These are phyloP conservation scores for Imbricaverruca yamaguchii DNA, from an alignment of 2,888 invertebrate genomes.

Conservation along the genomic window DNA sequence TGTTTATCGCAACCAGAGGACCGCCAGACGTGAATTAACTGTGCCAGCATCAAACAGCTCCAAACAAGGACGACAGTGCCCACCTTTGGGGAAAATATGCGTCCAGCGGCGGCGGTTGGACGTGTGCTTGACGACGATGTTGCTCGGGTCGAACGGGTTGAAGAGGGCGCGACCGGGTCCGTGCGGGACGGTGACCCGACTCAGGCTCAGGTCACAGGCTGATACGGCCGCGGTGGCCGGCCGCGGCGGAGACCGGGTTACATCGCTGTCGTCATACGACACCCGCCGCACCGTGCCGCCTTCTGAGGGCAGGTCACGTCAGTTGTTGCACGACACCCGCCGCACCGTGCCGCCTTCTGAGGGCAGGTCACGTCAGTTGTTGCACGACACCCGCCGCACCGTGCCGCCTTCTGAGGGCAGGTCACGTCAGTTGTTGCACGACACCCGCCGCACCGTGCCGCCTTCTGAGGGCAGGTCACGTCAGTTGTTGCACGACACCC, in stretches of 20 bases:
- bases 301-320: not conserved
- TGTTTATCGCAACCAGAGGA: no score
- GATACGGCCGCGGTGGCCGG: constrained; percentile 28
- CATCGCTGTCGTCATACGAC: constrained; percentile 19
- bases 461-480: no score
- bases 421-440: no score
- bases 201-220: constrained; percentile 25
- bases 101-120: constrained; percentile 95
- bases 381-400: no score
- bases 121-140: constrained; percentile 90
- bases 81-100: constrained; percentile 92
- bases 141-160: constrained; percentile 97
- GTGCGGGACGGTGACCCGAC: constrained; percentile 31
- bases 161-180: constrained; percentile 79
- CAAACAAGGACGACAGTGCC: not conserved
- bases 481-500: no score
- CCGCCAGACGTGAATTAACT: no score
- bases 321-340: not conserved
- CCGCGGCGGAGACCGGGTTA: constrained; percentile 26
- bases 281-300: not conserved
- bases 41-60: no score
- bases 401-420: no score
- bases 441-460: no score
- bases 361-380: not conserved
- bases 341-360: not conserved